Evolutionary conservation across 2,888 invertebrate species (phyloP), one percentile per base, ranked within the genome.

Genomic region (Beris chalybata): DNA sequence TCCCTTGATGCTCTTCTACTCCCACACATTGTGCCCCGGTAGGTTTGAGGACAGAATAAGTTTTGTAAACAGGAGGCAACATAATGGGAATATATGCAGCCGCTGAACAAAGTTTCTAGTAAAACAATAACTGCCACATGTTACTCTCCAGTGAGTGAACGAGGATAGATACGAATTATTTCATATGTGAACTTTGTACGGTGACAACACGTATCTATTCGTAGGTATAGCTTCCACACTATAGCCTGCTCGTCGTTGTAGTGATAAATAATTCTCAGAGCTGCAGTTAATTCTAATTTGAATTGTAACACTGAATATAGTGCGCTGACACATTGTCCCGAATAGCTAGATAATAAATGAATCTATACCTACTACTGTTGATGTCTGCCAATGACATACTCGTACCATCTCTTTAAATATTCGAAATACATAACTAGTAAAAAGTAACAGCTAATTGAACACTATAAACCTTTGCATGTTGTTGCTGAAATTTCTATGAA

Each of bases 251-350:
- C 22, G 22, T 22, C 22, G 22, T 53, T 32, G 32, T 31, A 13
- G 45, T 54, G 64, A 64, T 64, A 64, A 45, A 64, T 55, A 64
- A 64, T 64, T 64, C 64, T 64, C 64, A 1, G 31, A 43, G 31
- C 32, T 29, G 47, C 53, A 64, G 64, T 64, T 64, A 45, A 64
- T 64, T 64, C 64, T 45, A 64, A 64, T 64, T 64, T 64, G 64
- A 64, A 55, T 55, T 64, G 54, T 54, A 54, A 64, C 53, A 52
- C 59, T 59, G 32, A 59, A 48, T 59, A 30, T 47, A 48, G 48
- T 32, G 59, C 48, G 59, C 9, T 48, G 48, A 47, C 50, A 48
- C 48, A 48, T 59, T 59, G 32, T 59, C 22, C 22, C 22, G 22
- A 22, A 22, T 22, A 22, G 22, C 22, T 22, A 22, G 22, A 22